Evolutionary conservation across 2,113 vertebrate species (phyloP).

Genomic region (Amazona vittata): DNA sequence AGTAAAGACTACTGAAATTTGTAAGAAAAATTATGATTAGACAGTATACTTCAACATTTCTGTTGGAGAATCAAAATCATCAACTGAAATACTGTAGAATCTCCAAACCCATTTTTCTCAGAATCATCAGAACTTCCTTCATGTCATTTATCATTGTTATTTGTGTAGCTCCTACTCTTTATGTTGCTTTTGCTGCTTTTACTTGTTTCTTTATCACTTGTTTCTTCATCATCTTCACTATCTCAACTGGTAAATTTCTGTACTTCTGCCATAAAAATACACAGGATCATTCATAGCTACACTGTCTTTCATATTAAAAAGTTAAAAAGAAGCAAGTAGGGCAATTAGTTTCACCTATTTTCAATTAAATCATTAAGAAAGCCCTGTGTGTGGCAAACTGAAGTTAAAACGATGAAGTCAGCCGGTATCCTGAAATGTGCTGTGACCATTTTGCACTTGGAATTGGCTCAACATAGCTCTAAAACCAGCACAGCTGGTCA

Average conservation of each 20-base stretch:
- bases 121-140: conserved; percentile 38
- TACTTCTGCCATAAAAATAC: conserved; percentile 65
- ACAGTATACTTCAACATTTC: not conserved
- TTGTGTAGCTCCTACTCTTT: not conserved
- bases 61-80: not conserved
- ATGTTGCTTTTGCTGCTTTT: conserved; percentile 38
- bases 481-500: conserved; percentile 14
- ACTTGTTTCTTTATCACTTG: not conserved
- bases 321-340: not conserved
- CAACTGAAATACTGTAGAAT: not conserved
- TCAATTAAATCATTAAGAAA: not conserved
- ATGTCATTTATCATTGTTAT: conserved; percentile 7
- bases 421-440: not conserved
- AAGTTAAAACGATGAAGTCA: not conserved
- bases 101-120: not conserved
- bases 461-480: not conserved
- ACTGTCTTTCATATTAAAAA: not conserved
- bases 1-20: not conserved
- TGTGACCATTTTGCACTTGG: not conserved
- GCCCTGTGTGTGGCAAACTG: not conserved
- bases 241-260: not conserved
- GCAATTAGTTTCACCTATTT: not conserved
- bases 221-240: conserved; percentile 44
- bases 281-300: not conserved
- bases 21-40: not conserved